A percentile compares a stretch with the other conserved stretches of the same genome.
Evolutionary conservation across 2,888 invertebrate genomes (phyloP).

Genomic region (Noctua janthe): DNA sequence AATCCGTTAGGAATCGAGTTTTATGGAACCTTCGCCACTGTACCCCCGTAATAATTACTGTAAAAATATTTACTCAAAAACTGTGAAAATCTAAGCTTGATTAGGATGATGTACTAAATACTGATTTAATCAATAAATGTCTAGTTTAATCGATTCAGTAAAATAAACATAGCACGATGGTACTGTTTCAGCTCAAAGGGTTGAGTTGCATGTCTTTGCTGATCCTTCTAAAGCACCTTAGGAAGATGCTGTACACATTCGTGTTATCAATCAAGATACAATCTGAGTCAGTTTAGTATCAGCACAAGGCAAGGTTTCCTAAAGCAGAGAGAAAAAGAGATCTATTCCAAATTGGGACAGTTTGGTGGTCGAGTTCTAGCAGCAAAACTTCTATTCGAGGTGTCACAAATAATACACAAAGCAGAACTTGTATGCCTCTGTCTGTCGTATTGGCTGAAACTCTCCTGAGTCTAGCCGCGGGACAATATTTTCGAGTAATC

Average conservation of each 20-base stretch:
- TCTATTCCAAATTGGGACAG: neutral
- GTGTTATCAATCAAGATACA: neutral
- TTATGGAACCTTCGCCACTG: too few relatives aligned
- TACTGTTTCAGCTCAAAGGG: neutral
- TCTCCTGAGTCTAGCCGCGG: too few relatives aligned
- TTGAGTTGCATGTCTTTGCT: neutral
- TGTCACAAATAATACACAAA: neutral
- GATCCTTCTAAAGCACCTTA: neutral
- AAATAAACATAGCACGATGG: constrained; percentile 1
- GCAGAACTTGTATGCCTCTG: neutral
- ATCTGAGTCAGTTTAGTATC: neutral
- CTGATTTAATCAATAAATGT: too few relatives aligned
- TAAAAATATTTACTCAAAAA: neutral
- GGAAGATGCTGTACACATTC: neutral
- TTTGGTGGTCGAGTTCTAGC: neutral
- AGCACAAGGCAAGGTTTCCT: neutral
- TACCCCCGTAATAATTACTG: neutral
- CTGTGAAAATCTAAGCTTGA: too few relatives aligned
- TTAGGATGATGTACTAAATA: too few relatives aligned
- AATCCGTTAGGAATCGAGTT: too few relatives aligned
- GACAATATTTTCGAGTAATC: neutral
- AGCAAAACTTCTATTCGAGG: constrained; percentile 2
- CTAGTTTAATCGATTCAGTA: neutral
- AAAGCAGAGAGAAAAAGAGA: neutral
- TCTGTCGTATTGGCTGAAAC: neutral